A percentile compares a stretch with the other conserved stretches of the same genome.
These are phyloP conservation scores for Galerucella calmariensis DNA, from an alignment of 2,888 invertebrate genomes.

Conservation along the genomic window DNA sequence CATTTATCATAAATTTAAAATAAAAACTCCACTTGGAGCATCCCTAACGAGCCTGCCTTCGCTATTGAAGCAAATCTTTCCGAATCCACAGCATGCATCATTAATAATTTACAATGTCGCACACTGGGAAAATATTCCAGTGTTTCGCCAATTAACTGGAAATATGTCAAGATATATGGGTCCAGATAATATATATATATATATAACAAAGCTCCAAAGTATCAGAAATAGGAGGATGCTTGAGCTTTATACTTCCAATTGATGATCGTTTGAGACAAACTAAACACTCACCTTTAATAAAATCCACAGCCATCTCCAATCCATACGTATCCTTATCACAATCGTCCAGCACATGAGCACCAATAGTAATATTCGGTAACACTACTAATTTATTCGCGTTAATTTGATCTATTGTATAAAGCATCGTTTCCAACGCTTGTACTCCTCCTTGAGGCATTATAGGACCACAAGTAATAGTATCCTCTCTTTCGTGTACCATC, in stretches of 20 bases:
- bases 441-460: slow-evolving; percentile 95
- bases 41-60: not conserved
- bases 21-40: not conserved
- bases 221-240: not conserved
- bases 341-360: slow-evolving; percentile 91
- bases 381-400: slow-evolving; percentile 73
- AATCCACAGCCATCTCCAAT: slow-evolving; percentile 94
- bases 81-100: not conserved
- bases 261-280: not conserved
- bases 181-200: no score
- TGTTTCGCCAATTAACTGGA: not conserved
- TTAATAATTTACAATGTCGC: not conserved
- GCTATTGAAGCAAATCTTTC: no score
- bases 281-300: slow-evolving; percentile 86
- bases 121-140: not conserved
- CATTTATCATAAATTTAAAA: not conserved
- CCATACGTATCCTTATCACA: slow-evolving; percentile 97
- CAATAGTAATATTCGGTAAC: slow-evolving; percentile 82
- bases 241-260: no score
- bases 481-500: slow-evolving; percentile 95
- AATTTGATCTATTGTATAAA: slow-evolving; percentile 87
- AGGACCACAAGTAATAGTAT: slow-evolving; percentile 87
- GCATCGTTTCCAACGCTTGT: slow-evolving; percentile 91
- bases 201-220: not conserved
- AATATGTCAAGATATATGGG: not conserved